phyloP scores from a whole-genome alignment of 2,113 vertebrate species.

The Girardinichthys multiradiatus region DNA sequence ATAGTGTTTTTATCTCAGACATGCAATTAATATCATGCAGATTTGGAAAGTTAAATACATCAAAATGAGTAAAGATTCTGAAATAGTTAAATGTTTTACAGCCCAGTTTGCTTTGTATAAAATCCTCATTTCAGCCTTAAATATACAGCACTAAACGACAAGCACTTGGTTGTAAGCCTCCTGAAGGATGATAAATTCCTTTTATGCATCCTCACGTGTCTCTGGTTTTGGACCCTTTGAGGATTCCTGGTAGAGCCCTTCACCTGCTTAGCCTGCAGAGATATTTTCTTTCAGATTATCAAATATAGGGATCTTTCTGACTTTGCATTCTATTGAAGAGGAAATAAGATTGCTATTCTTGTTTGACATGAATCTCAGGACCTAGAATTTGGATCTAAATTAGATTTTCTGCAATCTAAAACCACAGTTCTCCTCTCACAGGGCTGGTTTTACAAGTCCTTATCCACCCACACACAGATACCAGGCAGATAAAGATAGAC shows the following conservation, averaged over 20 bases:
- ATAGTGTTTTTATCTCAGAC: no score
- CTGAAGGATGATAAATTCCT: not conserved
- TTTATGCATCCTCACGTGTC: not conserved
- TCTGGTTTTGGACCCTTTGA: not conserved
- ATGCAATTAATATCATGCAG: no score
- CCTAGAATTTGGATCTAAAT: not conserved
- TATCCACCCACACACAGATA: not conserved
- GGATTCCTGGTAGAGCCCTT: not conserved
- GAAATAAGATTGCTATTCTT: not conserved
- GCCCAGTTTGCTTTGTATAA: not conserved
- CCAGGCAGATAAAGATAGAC: constrained; percentile 36
- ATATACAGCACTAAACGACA: not conserved
- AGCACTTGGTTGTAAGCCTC: not conserved
- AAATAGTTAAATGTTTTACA: no score
- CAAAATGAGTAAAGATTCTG: no score
- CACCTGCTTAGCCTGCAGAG: not conserved
- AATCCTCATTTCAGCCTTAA: not conserved
- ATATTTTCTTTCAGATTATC: not conserved
- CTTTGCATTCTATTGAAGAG: not conserved
- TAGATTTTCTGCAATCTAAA: not conserved
- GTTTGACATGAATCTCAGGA: not conserved
- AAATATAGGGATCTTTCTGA: not conserved
- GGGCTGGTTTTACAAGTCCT: not conserved
- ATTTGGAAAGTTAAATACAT: no score
- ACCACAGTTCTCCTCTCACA: not conserved